phyloP scores from a whole-genome alignment of 2,113 vertebrate species.

The Vicugna pacos region DNA sequence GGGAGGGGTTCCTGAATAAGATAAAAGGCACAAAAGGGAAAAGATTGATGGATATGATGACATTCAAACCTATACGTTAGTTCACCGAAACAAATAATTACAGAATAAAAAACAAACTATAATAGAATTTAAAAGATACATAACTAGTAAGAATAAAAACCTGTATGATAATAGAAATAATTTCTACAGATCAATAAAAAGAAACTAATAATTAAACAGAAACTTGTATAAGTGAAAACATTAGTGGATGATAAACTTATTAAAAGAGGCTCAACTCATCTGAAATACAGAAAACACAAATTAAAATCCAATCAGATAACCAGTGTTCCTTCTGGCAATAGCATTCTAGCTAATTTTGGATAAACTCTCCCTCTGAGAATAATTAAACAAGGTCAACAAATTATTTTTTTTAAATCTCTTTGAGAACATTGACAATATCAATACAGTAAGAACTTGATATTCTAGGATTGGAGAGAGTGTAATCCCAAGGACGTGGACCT shows the following conservation, averaged over 20 bases:
- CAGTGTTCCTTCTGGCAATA: neutral
- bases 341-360: neutral
- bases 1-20: neutral
- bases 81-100: neutral
- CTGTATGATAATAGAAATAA: neutral
- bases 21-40: neutral
- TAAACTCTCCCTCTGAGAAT: neutral
- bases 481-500: neutral
- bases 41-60: neutral
- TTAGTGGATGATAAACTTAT: neutral
- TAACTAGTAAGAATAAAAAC: neutral
- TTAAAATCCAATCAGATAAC: neutral
- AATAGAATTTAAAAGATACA: neutral
- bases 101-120: neutral
- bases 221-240: neutral
- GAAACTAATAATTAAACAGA: neutral
- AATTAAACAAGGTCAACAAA: neutral
- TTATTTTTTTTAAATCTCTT: neutral
- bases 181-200: neutral
- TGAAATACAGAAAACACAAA: neutral
- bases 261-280: neutral
- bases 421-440: neutral
- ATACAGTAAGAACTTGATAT: neutral
- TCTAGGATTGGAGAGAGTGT: neutral
- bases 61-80: neutral